A percentile compares a stretch with the other conserved stretches of the same genome.
Evolutionary conservation across 2,797 vertebrate species (phyloP).

Genomic region (Paramormyrops hopkinsi): DNA sequence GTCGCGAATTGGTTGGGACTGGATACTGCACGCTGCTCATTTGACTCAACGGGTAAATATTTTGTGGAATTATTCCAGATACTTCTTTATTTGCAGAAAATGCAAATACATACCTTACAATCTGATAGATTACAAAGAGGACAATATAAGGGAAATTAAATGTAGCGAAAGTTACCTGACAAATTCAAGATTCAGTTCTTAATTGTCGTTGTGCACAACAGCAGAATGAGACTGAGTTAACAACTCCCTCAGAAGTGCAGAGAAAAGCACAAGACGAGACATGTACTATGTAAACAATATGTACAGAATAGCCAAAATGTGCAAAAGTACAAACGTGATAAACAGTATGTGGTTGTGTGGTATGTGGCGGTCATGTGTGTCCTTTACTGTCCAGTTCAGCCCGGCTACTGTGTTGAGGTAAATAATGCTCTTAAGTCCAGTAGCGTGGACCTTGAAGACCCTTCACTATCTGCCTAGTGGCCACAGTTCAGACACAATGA

Average conservation of each 20-base stretch:
- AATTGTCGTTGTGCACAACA: slow-evolving; percentile 18
- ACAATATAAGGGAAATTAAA: slow-evolving; percentile 56
- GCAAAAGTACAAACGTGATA: neutral
- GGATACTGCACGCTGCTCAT: slow-evolving; percentile 13
- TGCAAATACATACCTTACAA: slow-evolving; percentile 30
- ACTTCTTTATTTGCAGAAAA: neutral
- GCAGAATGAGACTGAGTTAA: neutral
- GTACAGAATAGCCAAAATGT: neutral
- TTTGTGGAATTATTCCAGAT: neutral
- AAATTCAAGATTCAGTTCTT: slow-evolving; percentile 41
- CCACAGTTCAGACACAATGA: neutral
- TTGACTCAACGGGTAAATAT: neutral
- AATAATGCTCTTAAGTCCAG: neutral
- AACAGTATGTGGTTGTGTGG: neutral
- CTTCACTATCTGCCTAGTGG: neutral
- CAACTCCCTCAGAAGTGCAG: neutral
- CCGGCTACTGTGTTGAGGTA: neutral
- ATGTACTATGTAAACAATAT: neutral
- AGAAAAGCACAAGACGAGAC: neutral
- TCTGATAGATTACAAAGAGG: slow-evolving; percentile 52
- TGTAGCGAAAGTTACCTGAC: slow-evolving; percentile 39
- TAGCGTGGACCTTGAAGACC: neutral
- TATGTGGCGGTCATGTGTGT: neutral
- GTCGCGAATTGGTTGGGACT: neutral
- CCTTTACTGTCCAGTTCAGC: neutral